A percentile compares a stretch with the other conserved stretches of the same genome.
These are phyloP conservation scores for Desmophyllum pertusum DNA, from an alignment of 92 coral and sea anemone genomes.

Conservation along the genomic window DNA sequence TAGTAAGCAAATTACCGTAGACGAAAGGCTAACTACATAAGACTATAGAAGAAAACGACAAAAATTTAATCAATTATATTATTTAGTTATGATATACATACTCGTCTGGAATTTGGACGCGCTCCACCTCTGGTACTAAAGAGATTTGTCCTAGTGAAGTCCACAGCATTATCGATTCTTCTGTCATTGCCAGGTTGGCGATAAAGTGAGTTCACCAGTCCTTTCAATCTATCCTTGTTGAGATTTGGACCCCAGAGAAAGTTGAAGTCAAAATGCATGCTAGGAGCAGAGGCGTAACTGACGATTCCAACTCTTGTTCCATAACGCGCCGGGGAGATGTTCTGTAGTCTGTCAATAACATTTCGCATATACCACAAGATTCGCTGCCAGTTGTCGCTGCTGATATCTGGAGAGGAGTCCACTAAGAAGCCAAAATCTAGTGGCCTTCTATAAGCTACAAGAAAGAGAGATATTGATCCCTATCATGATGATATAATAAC, in stretches of 20 bases:
- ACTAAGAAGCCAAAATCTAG: constrained; percentile 75
- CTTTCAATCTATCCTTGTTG: constrained; percentile 44
- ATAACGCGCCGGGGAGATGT: constrained; percentile 49
- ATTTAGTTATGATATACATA: constrained; percentile 10
- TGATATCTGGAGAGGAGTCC: constrained; percentile 78
- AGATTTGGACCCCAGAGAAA: constrained; percentile 56
- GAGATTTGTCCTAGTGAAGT: constrained; percentile 54
- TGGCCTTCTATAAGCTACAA: constrained; percentile 63
- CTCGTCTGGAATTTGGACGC: constrained; percentile 70
- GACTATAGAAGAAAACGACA: background rate
- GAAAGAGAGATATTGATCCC: background rate
- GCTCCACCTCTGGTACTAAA: constrained; percentile 70
- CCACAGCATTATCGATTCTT: constrained; percentile 66
- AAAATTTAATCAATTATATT: no score
- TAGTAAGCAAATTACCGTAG: background rate
- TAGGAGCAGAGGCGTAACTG: constrained; percentile 66
- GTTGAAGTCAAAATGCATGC: constrained; percentile 59
- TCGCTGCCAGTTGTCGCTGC: constrained; percentile 56
- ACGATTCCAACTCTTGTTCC: constrained; percentile 76
- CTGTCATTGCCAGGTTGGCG: constrained; percentile 61
- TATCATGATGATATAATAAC: no score
- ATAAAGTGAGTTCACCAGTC: constrained; percentile 51
- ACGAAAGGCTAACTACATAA: background rate
- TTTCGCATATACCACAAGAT: constrained; percentile 51
- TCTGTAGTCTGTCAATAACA: constrained; percentile 54